These are phyloP conservation scores for Leuciscus idus DNA, from an alignment of 2,113 vertebrate genomes.

Conservation along the genomic window DNA sequence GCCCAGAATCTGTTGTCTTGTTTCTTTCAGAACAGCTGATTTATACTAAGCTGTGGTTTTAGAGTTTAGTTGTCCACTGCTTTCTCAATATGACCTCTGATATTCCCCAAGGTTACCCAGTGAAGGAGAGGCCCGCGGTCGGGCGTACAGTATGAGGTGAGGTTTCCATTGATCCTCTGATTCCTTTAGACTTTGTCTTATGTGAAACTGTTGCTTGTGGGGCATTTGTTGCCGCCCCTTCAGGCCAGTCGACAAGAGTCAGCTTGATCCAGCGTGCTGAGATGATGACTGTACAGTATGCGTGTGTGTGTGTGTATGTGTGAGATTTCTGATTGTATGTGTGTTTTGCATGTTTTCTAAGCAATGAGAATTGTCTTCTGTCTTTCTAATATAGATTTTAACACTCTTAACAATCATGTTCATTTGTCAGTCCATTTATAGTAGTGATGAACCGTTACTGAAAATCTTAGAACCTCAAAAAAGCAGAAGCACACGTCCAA, in stretches of 20 bases:
- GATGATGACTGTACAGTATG: not conserved
- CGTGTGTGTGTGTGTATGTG: not conserved
- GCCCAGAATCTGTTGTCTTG: not conserved
- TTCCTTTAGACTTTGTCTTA: not conserved
- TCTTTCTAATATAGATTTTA: not conserved
- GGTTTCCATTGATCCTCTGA: constrained; percentile 15
- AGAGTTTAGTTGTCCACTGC: not conserved
- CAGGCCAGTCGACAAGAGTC: not conserved
- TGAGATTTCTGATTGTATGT: not conserved
- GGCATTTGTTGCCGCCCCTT: not conserved
- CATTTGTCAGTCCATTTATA: not conserved
- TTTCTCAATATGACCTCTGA: constrained; percentile 48
- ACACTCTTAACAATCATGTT: not conserved
- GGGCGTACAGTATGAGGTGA: constrained; percentile 59
- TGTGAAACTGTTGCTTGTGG: not conserved
- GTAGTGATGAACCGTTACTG: not conserved
- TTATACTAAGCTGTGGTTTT: constrained; percentile 18
- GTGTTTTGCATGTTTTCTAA: not conserved
- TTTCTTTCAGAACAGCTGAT: not conserved
- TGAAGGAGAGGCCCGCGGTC: constrained; percentile 55
- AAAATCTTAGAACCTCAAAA: not conserved
- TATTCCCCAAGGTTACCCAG: constrained; percentile 57
- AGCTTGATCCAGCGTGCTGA: not conserved
- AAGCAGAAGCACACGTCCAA: not conserved
- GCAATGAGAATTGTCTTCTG: not conserved